Percentiles rank a stretch among this genome's conserved stretches.
Conservation (phyloP, 2,888 invertebrate genomes). For the Lepetodrilus schrolli region DNA sequence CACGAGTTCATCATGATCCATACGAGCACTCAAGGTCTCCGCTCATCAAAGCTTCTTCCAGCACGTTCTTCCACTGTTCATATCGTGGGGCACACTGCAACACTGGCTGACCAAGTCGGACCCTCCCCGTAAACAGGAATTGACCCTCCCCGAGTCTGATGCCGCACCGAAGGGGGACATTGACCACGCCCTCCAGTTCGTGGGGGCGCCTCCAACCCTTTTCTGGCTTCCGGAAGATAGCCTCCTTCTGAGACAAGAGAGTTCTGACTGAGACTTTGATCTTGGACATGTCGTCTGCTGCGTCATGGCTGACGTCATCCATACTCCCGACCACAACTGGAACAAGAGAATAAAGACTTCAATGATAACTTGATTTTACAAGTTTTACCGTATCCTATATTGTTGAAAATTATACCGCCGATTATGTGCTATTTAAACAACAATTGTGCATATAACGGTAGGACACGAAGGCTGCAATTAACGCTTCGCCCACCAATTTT, state of each 20-base stretch:
- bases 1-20: not conserved
- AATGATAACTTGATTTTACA: too few species aligned
- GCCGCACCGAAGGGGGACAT: conserved; percentile 56
- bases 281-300: conserved; percentile 45
- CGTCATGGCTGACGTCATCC: conserved; percentile 43
- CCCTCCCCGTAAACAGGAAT: conserved; percentile 62
- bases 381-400: too few species aligned
- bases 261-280: conserved; percentile 56
- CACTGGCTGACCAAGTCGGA: conserved; percentile 56
- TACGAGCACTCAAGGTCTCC: conserved; percentile 50
- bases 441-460: not conserved
- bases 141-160: conserved; percentile 50
- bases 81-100: conserved; percentile 60
- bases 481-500: too few species aligned
- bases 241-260: conserved; percentile 53
- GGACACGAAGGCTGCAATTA: too few species aligned
- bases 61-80: conserved; percentile 58
- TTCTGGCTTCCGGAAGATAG: conserved; percentile 29
- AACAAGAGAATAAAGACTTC: too few species aligned
- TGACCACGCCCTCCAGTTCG: conserved; percentile 53
- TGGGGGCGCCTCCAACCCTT: conserved; percentile 33
- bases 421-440: too few species aligned
- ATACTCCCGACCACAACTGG: conserved; percentile 62
- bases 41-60: conserved; percentile 42
- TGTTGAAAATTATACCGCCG: too few species aligned